These are phyloP conservation scores for Sturmia bella DNA, from an alignment of 2,888 invertebrate species.

Conservation along the genomic window DNA sequence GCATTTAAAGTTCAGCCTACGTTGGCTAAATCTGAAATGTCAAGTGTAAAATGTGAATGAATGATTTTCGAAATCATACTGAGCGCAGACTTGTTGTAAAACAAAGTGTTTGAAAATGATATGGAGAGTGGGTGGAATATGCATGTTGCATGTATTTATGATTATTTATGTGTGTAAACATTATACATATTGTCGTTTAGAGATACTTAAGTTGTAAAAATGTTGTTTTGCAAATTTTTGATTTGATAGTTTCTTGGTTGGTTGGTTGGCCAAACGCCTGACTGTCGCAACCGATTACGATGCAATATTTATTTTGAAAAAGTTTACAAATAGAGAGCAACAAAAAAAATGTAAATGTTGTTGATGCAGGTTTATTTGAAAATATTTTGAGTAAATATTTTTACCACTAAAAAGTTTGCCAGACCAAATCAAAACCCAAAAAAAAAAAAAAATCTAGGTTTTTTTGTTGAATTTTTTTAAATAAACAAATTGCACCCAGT, in stretches of 20 bases:
- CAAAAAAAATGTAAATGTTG: background rate
- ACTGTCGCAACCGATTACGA: conserved; percentile 37
- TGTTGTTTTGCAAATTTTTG: conserved; percentile 3
- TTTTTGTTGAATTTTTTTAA: background rate
- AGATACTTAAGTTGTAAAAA: conserved; percentile 10
- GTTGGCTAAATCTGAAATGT: conserved; percentile 21
- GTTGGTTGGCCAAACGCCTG: conserved; percentile 24
- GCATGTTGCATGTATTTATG: background rate
- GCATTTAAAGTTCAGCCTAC: conserved; percentile 1
- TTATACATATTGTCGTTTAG: conserved; percentile 8
- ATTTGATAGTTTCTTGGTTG: conserved; percentile 16
- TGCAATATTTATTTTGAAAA: conserved; percentile 21
- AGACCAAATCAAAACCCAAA: conserved; percentile 5
- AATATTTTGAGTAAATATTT: conserved; percentile 7
- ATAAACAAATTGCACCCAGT: conserved; percentile 7
- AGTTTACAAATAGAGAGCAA: background rate
- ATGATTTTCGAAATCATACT: conserved; percentile 7
- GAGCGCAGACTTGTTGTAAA: conserved; percentile 35
- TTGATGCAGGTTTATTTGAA: background rate
- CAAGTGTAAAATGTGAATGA: conserved; percentile 17
- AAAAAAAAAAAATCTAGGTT: background rate
- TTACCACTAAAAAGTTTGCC: conserved; percentile 22
- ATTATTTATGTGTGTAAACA: background rate
- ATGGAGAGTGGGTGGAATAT: conserved; percentile 37
- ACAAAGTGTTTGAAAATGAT: conserved; percentile 13